These are phyloP conservation scores for Drosophila tani DNA, from an alignment of 1,140 invertebrate genomes.

Conservation along the genomic window DNA sequence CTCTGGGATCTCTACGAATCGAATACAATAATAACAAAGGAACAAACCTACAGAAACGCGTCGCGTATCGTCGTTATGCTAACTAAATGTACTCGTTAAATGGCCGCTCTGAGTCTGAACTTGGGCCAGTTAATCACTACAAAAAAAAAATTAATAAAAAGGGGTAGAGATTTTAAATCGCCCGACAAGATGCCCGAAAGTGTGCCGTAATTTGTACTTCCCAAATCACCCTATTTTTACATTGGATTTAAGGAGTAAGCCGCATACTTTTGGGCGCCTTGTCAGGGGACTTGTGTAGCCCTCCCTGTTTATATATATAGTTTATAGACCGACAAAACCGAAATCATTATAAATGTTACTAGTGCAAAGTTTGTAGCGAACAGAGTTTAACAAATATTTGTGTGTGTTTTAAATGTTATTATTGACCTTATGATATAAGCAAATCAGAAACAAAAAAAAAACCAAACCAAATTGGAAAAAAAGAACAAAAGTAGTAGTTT, in stretches of 20 bases:
- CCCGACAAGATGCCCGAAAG: neutral
- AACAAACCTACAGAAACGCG: slow-evolving; percentile 26
- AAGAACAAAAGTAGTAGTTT: slow-evolving; percentile 63
- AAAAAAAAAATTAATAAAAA: neutral
- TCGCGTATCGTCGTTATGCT: slow-evolving; percentile 6
- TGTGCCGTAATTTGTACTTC: neutral
- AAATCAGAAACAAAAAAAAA: slow-evolving; percentile 42
- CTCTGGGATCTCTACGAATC: slow-evolving; percentile 48
- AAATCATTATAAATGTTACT: slow-evolving; percentile 73
- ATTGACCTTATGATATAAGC: slow-evolving; percentile 81
- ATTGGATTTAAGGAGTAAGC: neutral
- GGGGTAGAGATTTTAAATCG: neutral
- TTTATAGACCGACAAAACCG: slow-evolving; percentile 33
- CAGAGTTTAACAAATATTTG: slow-evolving; percentile 68
- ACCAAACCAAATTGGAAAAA: slow-evolving; percentile 42
- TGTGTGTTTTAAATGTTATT: slow-evolving; percentile 84
- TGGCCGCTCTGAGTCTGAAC: slow-evolving; percentile 7
- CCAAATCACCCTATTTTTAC: slow-evolving; percentile 13
- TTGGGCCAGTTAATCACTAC: slow-evolving; percentile 14
- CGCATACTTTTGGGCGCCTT: neutral
- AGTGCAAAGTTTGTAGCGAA: slow-evolving; percentile 74
- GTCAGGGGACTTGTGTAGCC: neutral
- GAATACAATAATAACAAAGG: slow-evolving; percentile 66
- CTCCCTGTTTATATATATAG: slow-evolving; percentile 32
- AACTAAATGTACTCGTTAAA: slow-evolving; percentile 21